phyloP scores from a whole-genome alignment of 1,140 invertebrate genomes.

The Drosophila subobscura region DNA sequence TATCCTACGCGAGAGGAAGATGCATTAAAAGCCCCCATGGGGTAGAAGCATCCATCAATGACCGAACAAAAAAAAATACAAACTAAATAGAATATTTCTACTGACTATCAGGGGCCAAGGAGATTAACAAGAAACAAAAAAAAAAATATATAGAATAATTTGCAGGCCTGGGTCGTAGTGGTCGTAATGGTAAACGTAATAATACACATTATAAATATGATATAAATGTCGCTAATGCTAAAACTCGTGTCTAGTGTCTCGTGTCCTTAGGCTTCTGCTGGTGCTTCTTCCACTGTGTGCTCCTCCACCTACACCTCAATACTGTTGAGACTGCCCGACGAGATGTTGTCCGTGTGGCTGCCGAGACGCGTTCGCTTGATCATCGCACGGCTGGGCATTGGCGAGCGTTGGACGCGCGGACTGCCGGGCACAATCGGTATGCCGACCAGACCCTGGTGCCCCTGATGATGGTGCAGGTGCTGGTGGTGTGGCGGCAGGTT shows the following conservation, averaged over 20 bases:
- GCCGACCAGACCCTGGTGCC: conserved; percentile 50
- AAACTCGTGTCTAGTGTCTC: background rate
- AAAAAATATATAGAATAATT: background rate
- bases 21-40: background rate
- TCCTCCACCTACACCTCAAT: conserved; percentile 71
- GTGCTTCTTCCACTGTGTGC: background rate
- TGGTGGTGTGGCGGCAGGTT: conserved; percentile 64
- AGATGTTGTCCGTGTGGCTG: conserved; percentile 83
- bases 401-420: conserved; percentile 79
- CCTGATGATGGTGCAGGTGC: conserved; percentile 44
- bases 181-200: no score
- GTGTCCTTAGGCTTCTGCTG: conserved; percentile 1
- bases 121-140: conserved; percentile 1
- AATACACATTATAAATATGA: no score
- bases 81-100: conserved; percentile 21
- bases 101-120: conserved; percentile 36
- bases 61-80: background rate
- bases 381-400: conserved; percentile 75
- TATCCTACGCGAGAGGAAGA: conserved; percentile 6
- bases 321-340: conserved; percentile 83
- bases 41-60: background rate
- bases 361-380: conserved; percentile 79
- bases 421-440: conserved; percentile 81
- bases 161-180: no score
- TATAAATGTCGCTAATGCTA: conserved; percentile 33